phyloP scores from a whole-genome alignment of 2,888 invertebrate genomes.

The Atrina japonica region DNA sequence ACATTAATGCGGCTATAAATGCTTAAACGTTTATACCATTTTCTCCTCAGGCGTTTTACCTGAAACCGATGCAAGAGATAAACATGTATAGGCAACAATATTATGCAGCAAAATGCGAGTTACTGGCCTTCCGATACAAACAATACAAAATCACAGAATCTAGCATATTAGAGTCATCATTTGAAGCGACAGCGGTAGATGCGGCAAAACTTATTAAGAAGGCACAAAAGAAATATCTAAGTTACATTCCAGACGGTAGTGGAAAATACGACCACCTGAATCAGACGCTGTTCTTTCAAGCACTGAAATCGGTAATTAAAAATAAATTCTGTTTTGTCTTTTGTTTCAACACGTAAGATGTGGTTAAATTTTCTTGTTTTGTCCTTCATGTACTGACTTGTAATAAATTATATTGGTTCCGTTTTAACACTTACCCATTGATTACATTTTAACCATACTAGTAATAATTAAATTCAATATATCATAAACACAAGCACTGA shows the following conservation, averaged over 20 bases:
- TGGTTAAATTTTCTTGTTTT: background rate
- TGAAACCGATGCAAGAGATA: conserved; percentile 61
- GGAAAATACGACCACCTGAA: background rate
- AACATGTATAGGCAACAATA: conserved; percentile 68
- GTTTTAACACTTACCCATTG: too few relatives aligned
- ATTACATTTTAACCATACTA: too few relatives aligned
- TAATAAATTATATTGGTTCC: too few relatives aligned
- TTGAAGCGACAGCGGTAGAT: conserved; percentile 62
- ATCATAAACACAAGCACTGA: too few relatives aligned
- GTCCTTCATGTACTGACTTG: too few relatives aligned
- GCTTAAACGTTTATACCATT: too few relatives aligned
- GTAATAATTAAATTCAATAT: too few relatives aligned
- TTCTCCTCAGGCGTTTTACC: conserved; percentile 58
- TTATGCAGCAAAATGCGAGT: conserved; percentile 62
- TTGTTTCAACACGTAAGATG: too few relatives aligned
- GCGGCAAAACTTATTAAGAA: conserved; percentile 60
- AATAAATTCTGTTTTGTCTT: too few relatives aligned
- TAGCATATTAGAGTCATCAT: conserved; percentile 13
- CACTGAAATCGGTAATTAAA: conserved; percentile 1
- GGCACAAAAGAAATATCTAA: conserved; percentile 61
- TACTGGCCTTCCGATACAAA: conserved; percentile 69
- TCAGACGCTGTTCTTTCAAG: background rate
- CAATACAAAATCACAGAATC: conserved; percentile 41
- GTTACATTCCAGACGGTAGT: too few relatives aligned
- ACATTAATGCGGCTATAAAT: too few relatives aligned